A percentile compares a stretch with the other conserved stretches of the same genome.
phyloP scores from a whole-genome alignment of 2,797 vertebrate genomes.

The Eidolon dupreanum region DNA sequence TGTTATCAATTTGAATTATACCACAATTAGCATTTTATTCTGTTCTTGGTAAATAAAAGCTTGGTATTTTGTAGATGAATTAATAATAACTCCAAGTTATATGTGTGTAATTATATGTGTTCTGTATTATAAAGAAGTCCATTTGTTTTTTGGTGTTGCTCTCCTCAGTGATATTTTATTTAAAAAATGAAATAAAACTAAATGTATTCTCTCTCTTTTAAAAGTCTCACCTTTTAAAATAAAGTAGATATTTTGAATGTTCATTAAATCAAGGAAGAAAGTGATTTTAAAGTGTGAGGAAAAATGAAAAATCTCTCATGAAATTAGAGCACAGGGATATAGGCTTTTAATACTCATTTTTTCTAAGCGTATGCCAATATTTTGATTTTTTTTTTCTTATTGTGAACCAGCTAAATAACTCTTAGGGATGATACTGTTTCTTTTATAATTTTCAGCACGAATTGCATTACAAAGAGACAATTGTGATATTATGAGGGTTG shows the following conservation, averaged over 20 bases:
- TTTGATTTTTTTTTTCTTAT: neutral
- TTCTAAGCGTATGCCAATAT: neutral
- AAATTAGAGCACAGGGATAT: neutral
- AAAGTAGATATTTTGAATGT: neutral
- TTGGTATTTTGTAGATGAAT: neutral
- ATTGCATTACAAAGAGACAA: neutral
- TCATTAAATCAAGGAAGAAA: constrained; percentile 1
- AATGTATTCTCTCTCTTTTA: neutral
- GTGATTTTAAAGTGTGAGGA: constrained; percentile 22
- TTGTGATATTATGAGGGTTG: neutral
- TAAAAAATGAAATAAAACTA: constrained; percentile 34
- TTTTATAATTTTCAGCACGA: neutral
- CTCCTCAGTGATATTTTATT: constrained; percentile 10
- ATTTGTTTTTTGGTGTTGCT: neutral
- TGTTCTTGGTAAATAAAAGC: neutral
- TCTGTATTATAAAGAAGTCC: neutral
- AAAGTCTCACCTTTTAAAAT: neutral
- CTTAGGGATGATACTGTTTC: neutral
- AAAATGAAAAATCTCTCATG: neutral
- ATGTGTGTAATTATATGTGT: neutral
- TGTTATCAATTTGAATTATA: neutral
- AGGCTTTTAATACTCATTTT: neutral
- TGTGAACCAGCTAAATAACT: neutral
- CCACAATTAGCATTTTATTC: neutral
- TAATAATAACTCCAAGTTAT: neutral